Base-by-base conservation (phyloP, 2,797 vertebrate species). In the Falco concolor region DNA sequence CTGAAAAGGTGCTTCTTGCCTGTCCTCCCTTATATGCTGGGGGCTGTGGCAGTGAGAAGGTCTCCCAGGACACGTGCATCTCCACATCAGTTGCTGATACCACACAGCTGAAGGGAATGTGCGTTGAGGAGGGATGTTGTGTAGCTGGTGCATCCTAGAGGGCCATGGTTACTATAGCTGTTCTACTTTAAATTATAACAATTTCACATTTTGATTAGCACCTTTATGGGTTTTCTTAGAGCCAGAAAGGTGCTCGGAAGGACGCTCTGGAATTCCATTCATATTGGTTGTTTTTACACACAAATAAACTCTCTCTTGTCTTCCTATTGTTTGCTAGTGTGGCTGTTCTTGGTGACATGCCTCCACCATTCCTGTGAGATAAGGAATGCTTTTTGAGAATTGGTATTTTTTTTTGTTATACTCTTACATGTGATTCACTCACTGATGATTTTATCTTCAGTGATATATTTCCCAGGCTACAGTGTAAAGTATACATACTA, bases 1-100 rank as follows among this genome's bases (percentile, higher is more conserved):
- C 8, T 5, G 1, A 1, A 24, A 10, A 30, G 2, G 2, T 8
- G 1, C 4, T 22, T 9, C 13, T 27, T 52, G 8, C 76, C 50
- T 2, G 0, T 49, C 23, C 8, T 49, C 45, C 49, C 30, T 40
- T 52, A 5, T 0, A 6, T 53, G 50, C 42, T 36, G 25, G 38
- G 69, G 40, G 59, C 47, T 5, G 32, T 50, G 59, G 5, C 72
- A 84, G 47, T 34, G 61, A 60, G 60, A 60, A 59, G 34, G 23
- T 14, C 32, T 61, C 45, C 61, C 12, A 56, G 69, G 52, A 10
- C 77, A 42, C 74, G 42, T 89, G 47, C 59, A 32, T 50, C 61
- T 72, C 63, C 42, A 42, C 1, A 53, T 59, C 72, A 49, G 49
- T 5, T 18, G 17, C 40, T 90, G 61, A 10, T 53, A 12, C 2